Evolutionary conservation across 2,888 invertebrate genomes (phyloP), one percentile per base, ranked within the genome.

Genomic region (Meteorus colon): DNA sequence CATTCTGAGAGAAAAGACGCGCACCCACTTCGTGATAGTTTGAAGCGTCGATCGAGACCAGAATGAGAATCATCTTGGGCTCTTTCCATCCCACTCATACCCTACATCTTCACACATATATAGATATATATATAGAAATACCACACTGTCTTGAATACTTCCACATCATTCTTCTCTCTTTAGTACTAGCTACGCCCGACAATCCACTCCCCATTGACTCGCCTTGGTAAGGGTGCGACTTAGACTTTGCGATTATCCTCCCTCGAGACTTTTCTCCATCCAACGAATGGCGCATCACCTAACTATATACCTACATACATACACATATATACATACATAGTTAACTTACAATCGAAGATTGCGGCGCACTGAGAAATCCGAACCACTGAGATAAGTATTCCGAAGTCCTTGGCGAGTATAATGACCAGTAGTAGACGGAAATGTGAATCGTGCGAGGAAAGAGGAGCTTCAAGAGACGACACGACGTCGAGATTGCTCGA

Each of bases 21-120:
- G 55, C 65, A 68, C 65, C 59, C 68, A 69, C 74, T 62, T 51
- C 62, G 55, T 62, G 69, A 74, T 55, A 55, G 71, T 76, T 75
- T 76, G 62, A 76, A 76, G 55, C 63, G 65, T 24, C 73, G 75
- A 70, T 78, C 75, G 60, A 65, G 77, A 68, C 51, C 63, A n/a
- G 72, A 75, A 78, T 73, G 74, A 73, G 66, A 78, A 78, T 77
- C 70, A 41, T 77, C 71, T 60, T 66, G 51, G 55, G 70, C 27
- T 73, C 31, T 63, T 27, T 48, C 41, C 65, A n/a, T 67, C 24
- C 41, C 67, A 45, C 68, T 65, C 55, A 4, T 34, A 41, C 16
- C 55, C 48, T 41, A 14, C 70, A 12, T 62, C 31, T 71, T 14
- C 16, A 10, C 48, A 8, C n/a, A 69, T 55, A 24, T 24, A 24